phyloP scores from a whole-genome alignment of 2,888 invertebrate genomes.

The Tetragnatha montana region DNA sequence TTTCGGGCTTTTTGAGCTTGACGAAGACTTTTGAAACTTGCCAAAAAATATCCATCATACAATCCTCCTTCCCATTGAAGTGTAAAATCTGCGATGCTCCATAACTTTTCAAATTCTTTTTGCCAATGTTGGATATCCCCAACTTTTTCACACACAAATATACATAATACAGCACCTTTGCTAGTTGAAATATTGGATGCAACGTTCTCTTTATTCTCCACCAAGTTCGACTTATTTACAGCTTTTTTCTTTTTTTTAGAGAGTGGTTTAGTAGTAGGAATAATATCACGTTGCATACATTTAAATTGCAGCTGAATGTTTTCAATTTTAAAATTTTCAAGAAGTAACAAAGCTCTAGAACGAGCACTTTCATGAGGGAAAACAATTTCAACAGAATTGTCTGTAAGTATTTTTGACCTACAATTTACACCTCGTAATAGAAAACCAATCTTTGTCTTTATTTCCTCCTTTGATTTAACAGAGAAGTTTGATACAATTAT shows the following conservation, averaged over 20 bases:
- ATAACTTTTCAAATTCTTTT: slow-evolving; percentile 35
- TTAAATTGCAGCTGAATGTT: slow-evolving; percentile 8
- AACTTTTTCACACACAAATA: slow-evolving; percentile 24
- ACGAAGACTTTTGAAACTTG: slow-evolving; percentile 59
- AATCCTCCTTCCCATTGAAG: slow-evolving; percentile 28
- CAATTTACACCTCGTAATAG: slow-evolving; percentile 47
- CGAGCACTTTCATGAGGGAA: slow-evolving; percentile 46
- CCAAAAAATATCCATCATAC: slow-evolving; percentile 27
- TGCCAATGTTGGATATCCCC: slow-evolving; percentile 42
- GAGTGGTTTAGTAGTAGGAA: not conserved
- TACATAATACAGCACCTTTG: slow-evolving; percentile 42
- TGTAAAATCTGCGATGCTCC: slow-evolving; percentile 23
- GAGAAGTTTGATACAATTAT: slow-evolving; percentile 54
- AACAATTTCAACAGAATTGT: slow-evolving; percentile 9
- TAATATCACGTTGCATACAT: slow-evolving; percentile 9
- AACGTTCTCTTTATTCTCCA: not conserved
- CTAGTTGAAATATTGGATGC: not conserved
- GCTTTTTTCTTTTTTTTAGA: not conserved
- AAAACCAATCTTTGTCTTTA: slow-evolving; percentile 25
- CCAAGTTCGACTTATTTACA: not conserved
- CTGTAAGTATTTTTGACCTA: slow-evolving; percentile 14
- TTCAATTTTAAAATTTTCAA: slow-evolving; percentile 19
- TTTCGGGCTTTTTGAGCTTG: slow-evolving; percentile 66
- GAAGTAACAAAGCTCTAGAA: slow-evolving; percentile 27
- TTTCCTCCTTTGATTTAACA: not conserved